Base-by-base conservation (phyloP, 2,113 vertebrate species). In the Agapornis roseicollis region DNA sequence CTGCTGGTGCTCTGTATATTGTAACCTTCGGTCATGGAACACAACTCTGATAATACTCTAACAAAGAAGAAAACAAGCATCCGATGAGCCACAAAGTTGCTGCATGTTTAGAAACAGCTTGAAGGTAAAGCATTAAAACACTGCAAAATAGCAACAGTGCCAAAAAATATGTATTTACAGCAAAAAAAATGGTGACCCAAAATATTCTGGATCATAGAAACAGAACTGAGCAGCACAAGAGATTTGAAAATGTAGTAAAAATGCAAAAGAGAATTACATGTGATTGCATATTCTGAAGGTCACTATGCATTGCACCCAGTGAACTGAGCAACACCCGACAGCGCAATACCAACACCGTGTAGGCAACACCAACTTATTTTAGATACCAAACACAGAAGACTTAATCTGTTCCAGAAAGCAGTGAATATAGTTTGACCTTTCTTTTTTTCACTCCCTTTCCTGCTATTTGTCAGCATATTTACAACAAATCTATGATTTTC, bases 21-120 rank as follows among this genome's bases (percentile, higher is more conserved):
- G 98, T 28, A 98, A 94, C 74, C 98, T 97, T 96, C 98, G 96
- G 91, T 98, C 98, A 81, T 98, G 98, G 96, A 98, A 98, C 37
- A 98, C 98, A 56, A 98, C 98, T 96, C 98, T 96, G 87, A 98
- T 98, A 92, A 98, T 98, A 93, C 98, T 98, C 98, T 98, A 88
- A 61, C 31, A 90, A 81, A 37, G 41, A 63, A 53, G 50, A 69
- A 55, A 93, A 92, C 31, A 73, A 94, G 53, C 46, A 89, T 55
- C 11, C 52, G 52, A 83, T 97, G 39, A 94, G 71, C 25, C 58
- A 84, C 37, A 52, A 65, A 46, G 46, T 80, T 69, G 68, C 27
- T 79, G 1, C 8, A 52, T 1, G 0, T 33, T 79, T 80, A 85
- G 49, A 58, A 89, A 84, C 24, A 52, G 31, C 20, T 58, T 64